These are phyloP conservation scores for Chouioia cunea DNA, from an alignment of 2,888 invertebrate genomes.

Conservation along the genomic window DNA sequence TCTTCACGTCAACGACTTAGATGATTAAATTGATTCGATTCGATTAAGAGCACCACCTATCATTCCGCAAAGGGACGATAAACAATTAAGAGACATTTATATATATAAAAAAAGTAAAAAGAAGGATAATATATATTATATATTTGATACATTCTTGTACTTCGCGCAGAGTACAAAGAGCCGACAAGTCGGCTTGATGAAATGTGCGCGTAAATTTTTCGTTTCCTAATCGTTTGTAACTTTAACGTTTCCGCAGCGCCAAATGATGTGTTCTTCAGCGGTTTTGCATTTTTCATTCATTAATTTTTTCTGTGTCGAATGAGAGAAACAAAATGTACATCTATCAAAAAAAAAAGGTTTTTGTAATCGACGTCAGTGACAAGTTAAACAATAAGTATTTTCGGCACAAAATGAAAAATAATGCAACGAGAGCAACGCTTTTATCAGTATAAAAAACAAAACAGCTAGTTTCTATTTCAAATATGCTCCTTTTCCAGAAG, in stretches of 20 bases:
- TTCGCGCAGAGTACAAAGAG: slow-evolving; percentile 53
- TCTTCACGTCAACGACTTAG: slow-evolving; percentile 93
- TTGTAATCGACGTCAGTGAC: slow-evolving; percentile 16
- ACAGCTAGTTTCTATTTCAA: slow-evolving; percentile 9
- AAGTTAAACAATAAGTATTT: slow-evolving; percentile 2
- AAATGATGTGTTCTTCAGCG: slow-evolving; percentile 42
- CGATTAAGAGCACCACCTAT: slow-evolving; percentile 46
- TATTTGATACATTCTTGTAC: slow-evolving; percentile 62
- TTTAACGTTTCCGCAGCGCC: slow-evolving; percentile 33
- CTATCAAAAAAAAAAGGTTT: background rate
- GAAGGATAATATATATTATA: slow-evolving; percentile 52
- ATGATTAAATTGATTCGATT: slow-evolving; percentile 71
- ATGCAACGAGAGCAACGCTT: slow-evolving; percentile 33
- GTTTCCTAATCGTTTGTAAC: slow-evolving; percentile 39
- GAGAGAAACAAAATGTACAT: too few relatives aligned
- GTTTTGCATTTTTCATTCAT: slow-evolving; percentile 38
- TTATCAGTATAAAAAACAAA: slow-evolving; percentile 18
- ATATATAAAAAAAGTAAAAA: slow-evolving; percentile 45
- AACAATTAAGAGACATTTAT: slow-evolving; percentile 47
- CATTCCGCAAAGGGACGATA: slow-evolving; percentile 51
- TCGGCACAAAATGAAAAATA: slow-evolving; percentile 34
- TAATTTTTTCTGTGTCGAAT: too few relatives aligned
- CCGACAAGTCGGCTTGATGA: slow-evolving; percentile 16
- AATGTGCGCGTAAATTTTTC: slow-evolving; percentile 33
- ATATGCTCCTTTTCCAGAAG: slow-evolving; percentile 6